Base-by-base conservation (phyloP, 2,888 invertebrate species). In the Pecten maximus region DNA sequence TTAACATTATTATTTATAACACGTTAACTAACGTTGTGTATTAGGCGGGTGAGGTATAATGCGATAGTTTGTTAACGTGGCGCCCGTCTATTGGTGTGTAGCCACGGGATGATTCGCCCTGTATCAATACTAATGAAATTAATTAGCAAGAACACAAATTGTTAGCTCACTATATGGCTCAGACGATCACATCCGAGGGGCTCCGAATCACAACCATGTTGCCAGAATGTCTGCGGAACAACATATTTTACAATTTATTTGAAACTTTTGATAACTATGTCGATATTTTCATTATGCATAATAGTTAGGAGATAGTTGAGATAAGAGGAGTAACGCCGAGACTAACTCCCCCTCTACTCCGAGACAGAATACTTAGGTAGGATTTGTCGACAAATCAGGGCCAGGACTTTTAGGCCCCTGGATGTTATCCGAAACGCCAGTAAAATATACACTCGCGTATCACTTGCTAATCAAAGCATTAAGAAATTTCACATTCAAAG, bases 401-500 rank as follows among this genome's bases (percentile, higher is more conserved):
- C 54, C 74, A 74, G 74, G 74, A 74, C 74, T 74, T 74, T 74
- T 74, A 74, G 74, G 28, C 74, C 74, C 74, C 74, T 28, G 12
- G 28, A 35, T 35, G 74, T 74, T 74, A 74, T 74, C 74, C 74
- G 35, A 74, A 74, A 74, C 74, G 74, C 74, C 74, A 74, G 74
- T 74, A 74, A 74, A 28, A 74, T 74, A 74, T 74, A 74, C 74
- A 74, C 74, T 74, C 74, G 74, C 74, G 74, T 74, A 74, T 74
- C 74, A 74, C 74, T 74, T 74, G 35, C 74, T 74, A 74, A 74
- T 74, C 74, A 74, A 74, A 74, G 74, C 74, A 74, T 74, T 74
- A 74, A 74, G 74, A 74, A 74, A 74, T 74, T 74, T 74, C 74
- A 74, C 74, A 74, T 74, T 74, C 74, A 74, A 74, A 74, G 74